Percentiles rank a stretch among this genome's conserved stretches.
Evolutionary conservation across 2,113 vertebrate species (phyloP).

Genomic region (Megaptera novaeangliae): DNA sequence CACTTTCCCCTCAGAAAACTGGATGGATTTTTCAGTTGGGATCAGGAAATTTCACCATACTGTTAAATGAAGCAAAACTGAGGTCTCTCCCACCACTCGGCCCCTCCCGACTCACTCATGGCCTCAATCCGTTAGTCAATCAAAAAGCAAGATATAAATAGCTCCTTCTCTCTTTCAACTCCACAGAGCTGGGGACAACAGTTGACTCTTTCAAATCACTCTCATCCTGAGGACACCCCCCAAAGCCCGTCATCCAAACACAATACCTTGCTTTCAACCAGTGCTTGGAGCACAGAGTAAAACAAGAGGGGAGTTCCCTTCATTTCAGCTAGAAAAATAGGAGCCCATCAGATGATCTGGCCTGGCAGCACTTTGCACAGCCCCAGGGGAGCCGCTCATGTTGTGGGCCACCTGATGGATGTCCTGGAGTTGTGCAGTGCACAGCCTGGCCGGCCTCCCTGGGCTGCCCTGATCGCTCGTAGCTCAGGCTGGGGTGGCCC

Average conservation of each 20-base stretch:
- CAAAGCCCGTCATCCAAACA: not conserved
- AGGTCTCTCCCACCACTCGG: not conserved
- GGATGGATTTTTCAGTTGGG: not conserved
- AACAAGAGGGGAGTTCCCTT: not conserved
- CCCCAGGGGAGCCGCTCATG: too few species aligned
- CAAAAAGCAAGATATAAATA: not conserved
- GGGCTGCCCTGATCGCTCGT: not conserved
- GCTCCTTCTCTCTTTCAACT: not conserved
- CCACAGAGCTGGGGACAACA: not conserved
- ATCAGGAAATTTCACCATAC: not conserved
- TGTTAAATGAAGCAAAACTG: not conserved
- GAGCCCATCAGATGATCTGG: not conserved
- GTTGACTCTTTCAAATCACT: not conserved
- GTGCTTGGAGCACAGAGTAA: not conserved
- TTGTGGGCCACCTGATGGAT: rapidly evolving
- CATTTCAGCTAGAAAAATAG: not conserved
- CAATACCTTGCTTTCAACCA: not conserved
- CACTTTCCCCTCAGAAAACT: not conserved
- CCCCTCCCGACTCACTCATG: not conserved
- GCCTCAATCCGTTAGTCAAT: not conserved
- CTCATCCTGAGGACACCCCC: not conserved
- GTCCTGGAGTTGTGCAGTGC: not conserved
- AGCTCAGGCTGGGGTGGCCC: not conserved
- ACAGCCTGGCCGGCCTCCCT: not conserved
- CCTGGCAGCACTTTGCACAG: not conserved